A percentile compares a stretch with the other conserved stretches of the same genome.
These are phyloP conservation scores for Acanthacorydalis orientalis DNA, from an alignment of 2,888 invertebrate genomes.

Conservation along the genomic window DNA sequence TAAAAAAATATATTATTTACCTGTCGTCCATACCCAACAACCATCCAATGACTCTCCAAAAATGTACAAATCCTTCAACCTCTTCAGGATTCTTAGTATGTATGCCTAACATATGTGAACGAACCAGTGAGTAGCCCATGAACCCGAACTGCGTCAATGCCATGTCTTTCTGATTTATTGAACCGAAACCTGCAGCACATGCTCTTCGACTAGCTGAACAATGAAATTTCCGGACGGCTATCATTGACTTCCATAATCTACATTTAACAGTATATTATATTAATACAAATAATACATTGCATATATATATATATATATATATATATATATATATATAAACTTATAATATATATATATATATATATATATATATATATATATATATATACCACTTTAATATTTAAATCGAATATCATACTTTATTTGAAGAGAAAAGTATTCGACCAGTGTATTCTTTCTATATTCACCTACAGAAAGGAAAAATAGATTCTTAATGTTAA, in stretches of 20 bases:
- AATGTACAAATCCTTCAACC: constrained; percentile 59
- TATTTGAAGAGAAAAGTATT: too few relatives aligned
- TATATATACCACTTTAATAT: too few relatives aligned
- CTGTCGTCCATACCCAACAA: constrained; percentile 69
- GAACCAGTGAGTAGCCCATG: constrained; percentile 53
- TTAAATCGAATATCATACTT: too few relatives aligned
- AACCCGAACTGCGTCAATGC: constrained; percentile 78
- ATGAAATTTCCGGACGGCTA: constrained; percentile 48
- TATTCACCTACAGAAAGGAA: too few relatives aligned
- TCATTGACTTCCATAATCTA: constrained; percentile 41
- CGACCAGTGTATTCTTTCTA: too few relatives aligned
- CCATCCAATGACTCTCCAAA: constrained; percentile 71
- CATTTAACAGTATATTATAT: too few relatives aligned
- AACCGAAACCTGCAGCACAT: constrained; percentile 25
- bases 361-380: constrained; percentile 1
- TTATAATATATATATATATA: neutral
- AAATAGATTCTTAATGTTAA: too few relatives aligned
- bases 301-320: constrained; percentile 1
- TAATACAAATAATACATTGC: too few relatives aligned
- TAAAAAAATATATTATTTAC: constrained; percentile 22
- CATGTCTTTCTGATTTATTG: constrained; percentile 68
- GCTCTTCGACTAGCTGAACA: constrained; percentile 34
- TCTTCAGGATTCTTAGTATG: constrained; percentile 35
- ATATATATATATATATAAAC: constrained; percentile 2
- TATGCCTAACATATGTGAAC: constrained; percentile 47